These are phyloP conservation scores for Molossus alvarezi DNA, from an alignment of 2,797 vertebrate genomes.

Conservation along the genomic window DNA sequence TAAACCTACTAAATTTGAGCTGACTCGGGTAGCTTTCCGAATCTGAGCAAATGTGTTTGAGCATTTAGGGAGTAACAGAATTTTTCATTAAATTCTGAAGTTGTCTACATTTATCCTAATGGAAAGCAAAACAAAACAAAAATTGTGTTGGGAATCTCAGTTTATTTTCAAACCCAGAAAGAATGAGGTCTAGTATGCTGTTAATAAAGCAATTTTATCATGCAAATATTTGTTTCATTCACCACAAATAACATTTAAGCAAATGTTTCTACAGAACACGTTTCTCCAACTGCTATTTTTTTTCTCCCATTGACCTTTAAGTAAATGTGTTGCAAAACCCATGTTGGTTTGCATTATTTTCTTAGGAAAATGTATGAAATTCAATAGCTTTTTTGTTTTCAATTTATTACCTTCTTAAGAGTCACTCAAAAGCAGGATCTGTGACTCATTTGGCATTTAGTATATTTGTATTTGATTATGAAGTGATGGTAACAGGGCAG, in stretches of 20 bases:
- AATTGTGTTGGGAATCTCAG: neutral
- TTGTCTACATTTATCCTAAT: conserved; percentile 23
- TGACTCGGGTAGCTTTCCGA: neutral
- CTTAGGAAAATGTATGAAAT: conserved; percentile 59
- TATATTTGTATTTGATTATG: neutral
- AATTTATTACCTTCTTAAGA: conserved; percentile 36
- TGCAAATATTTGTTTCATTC: neutral
- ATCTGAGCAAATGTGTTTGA: conserved; percentile 40
- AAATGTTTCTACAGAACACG: conserved; percentile 59
- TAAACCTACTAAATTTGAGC: conserved; percentile 42
- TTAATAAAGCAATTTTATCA: conserved; percentile 70
- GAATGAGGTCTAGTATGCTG: neutral
- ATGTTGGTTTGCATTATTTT: conserved; percentile 54
- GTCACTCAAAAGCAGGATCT: neutral
- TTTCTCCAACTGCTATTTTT: conserved; percentile 61
- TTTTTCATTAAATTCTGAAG: conserved; percentile 61
- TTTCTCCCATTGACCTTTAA: conserved; percentile 58
- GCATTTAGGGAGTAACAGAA: neutral
- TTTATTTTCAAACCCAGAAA: conserved; percentile 56
- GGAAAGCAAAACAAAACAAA: conserved; percentile 43
- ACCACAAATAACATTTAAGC: conserved; percentile 17
- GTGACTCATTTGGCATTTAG: conserved; percentile 6
- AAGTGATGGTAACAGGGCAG: neutral
- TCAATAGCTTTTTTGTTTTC: conserved; percentile 61
- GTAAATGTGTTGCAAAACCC: neutral